Conservation (phyloP, 2,888 invertebrate genomes). For the Ochropleura leucogaster region DNA sequence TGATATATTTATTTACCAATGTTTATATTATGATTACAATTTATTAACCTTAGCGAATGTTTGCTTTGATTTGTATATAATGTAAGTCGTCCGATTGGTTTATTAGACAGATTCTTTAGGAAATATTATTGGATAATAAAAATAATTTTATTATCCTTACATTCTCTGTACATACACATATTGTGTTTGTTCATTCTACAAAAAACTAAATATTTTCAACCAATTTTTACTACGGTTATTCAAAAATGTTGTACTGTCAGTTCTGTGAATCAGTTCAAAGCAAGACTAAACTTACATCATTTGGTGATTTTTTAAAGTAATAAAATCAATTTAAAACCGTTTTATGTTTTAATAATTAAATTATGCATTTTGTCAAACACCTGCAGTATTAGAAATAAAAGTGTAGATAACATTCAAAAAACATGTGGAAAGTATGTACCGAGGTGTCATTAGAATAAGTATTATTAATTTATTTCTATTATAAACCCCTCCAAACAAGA, state of each 20-base stretch:
- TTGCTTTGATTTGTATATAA: slow-evolving; percentile 24
- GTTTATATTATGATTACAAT: slow-evolving; percentile 39
- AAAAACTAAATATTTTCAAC: too few relatives aligned
- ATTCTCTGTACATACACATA: neutral
- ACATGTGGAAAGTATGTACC: neutral
- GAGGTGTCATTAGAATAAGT: neutral
- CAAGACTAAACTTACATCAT: too few relatives aligned
- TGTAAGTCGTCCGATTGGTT: neutral
- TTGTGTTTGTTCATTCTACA: neutral
- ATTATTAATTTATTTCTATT: neutral
- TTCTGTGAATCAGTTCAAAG: neutral
- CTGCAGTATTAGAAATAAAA: too few relatives aligned
- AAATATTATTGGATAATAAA: neutral
- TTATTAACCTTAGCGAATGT: slow-evolving; percentile 49
- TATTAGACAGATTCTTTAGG: neutral
- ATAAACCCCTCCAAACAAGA: neutral
- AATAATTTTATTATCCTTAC: neutral
- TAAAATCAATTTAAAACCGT: neutral
- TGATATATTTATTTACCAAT: slow-evolving; percentile 14
- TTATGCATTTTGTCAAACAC: neutral
- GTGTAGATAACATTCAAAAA: neutral
- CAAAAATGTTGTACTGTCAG: neutral
- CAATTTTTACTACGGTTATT: neutral
- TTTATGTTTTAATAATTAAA: neutral
- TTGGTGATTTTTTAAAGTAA: neutral